Conservation (phyloP, 2,113 vertebrate genomes). For the Struthidea cinerea region DNA sequence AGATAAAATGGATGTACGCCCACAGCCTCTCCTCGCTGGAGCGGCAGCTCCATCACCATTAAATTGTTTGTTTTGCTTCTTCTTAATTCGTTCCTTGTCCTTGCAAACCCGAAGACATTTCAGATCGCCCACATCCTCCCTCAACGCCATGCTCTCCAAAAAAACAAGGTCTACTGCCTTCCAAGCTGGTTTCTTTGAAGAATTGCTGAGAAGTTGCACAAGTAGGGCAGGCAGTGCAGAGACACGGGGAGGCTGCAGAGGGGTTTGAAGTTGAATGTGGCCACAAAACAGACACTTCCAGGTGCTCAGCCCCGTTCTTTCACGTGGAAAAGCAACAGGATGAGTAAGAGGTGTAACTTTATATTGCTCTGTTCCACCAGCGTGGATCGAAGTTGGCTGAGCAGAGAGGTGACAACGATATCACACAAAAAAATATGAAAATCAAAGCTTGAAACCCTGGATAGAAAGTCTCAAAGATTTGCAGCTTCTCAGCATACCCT, state of each 20-base stretch:
- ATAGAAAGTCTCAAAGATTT: neutral
- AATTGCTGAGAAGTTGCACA: neutral
- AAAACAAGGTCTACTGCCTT: conserved; percentile 27
- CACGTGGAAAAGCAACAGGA: neutral
- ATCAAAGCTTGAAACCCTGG: neutral
- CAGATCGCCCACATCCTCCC: conserved; percentile 20
- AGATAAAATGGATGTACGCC: conserved; percentile 33
- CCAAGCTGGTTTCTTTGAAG: neutral
- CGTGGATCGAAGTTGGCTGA: accelerated
- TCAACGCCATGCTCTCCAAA: conserved; percentile 3
- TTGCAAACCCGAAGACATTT: conserved; percentile 14
- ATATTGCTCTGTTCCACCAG: neutral
- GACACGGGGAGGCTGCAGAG: neutral
- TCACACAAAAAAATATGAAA: neutral
- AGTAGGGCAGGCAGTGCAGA: neutral
- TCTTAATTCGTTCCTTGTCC: conserved; percentile 50
- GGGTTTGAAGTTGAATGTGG: neutral
- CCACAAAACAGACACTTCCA: neutral
- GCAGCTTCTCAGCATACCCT: accelerated
- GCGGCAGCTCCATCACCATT: conserved; percentile 24
- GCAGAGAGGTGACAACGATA: accelerated
- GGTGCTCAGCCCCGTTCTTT: neutral
- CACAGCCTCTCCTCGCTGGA: conserved; percentile 11
- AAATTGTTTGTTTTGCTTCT: conserved; percentile 22
- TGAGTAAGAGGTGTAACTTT: neutral